phyloP scores from a whole-genome alignment of 2,113 vertebrate genomes.

The Nyctibius bracteatus region DNA sequence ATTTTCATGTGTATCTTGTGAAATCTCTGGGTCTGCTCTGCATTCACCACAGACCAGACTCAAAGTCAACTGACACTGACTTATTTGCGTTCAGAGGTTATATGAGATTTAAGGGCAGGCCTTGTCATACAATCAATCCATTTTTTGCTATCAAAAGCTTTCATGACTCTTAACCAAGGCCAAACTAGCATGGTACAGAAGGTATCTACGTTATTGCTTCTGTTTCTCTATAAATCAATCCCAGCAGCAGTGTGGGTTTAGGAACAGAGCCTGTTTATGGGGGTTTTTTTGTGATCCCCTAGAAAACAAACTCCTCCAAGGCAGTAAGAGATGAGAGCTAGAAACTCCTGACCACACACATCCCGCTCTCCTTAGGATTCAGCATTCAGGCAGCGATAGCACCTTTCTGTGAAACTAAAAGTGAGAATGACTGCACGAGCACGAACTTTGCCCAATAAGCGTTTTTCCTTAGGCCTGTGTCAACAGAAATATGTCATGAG shows the following conservation, averaged over 20 bases:
- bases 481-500: slow-evolving; percentile 31
- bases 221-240: not conserved
- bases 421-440: not conserved
- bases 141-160: not conserved
- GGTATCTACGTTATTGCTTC: not conserved
- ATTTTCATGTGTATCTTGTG: not conserved
- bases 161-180: not conserved
- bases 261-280: not conserved
- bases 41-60: not conserved
- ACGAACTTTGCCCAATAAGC: slow-evolving; percentile 19
- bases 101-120: not conserved
- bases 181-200: not conserved
- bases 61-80: not conserved
- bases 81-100: not conserved
- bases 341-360: not conserved
- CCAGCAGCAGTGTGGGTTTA: not conserved
- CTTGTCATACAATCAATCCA: not conserved
- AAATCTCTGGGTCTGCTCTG: not conserved
- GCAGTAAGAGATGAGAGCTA: not conserved
- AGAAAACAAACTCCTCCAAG: not conserved
- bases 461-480: slow-evolving; percentile 21
- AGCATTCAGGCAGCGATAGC: not conserved
- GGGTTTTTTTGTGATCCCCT: rapidly evolving
- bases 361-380: not conserved
- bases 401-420: not conserved